Base-by-base conservation (phyloP, 1,140 invertebrate genomes). In the Coptotermes formosanus region DNA sequence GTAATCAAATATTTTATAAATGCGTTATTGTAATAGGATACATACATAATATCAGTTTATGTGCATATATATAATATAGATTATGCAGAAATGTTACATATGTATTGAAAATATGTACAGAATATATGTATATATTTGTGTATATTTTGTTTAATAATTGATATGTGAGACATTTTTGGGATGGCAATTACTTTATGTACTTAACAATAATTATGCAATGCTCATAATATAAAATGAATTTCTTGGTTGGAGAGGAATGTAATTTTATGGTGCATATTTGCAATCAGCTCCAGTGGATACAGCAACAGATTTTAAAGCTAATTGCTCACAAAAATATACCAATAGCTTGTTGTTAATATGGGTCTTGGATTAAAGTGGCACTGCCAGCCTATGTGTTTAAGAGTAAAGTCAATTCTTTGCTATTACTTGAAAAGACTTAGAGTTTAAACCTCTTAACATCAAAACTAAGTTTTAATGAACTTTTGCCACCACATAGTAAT, bases 91-190 rank as follows among this genome's bases (percentile, higher is more conserved):
- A 75, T n/a, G 48, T 64, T 64, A 64, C 59, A 25, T 75, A 75
- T 75, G n/a, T 75, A 75, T 75, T 75, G 64, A 75, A 75, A 30
- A 75, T n/a, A 75, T 75, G 64, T 75, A 30, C 64, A 75, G 64
- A 75, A 11, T 75, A 25, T 75, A 30, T 75, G 64, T 75, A 75
- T 75, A 75, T 75, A 75, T n/a, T 75, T 75, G 64, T 75, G 64
- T 75, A 75, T 75, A 75, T 75, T 75, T 75, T 75, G 64, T 75
- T 75, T 75, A 75, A 75, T 75, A 75, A 75, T 75, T 75, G 64
- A 75, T 9, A 75, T 75, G 8, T 75, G 8, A 25, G 64, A 75
- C 25, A 3, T 75, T 75, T 75, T 75, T 75, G 64, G 64, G 64
- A 30, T 30, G 64, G 25, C 8, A 14, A 75, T 30, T 75, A 30